Conservation (phyloP, 2,113 vertebrate genomes). For the Mandrillus leucophaeus region DNA sequence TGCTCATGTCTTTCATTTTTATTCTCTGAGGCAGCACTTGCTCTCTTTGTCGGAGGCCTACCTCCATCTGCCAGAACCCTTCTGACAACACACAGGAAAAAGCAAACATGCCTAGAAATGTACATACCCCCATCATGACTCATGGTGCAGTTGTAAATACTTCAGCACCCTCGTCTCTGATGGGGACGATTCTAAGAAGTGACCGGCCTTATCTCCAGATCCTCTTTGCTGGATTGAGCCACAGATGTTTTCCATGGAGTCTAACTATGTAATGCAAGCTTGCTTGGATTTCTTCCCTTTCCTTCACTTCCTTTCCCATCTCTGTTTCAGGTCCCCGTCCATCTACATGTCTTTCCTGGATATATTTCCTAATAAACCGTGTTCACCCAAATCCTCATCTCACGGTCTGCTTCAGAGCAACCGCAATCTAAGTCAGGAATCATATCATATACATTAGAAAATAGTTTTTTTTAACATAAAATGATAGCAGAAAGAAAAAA, state of each 20-base stretch:
- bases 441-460: background rate
- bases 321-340: background rate
- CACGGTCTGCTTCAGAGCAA: background rate
- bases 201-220: rapidly evolving
- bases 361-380: background rate
- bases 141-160: background rate
- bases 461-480: background rate
- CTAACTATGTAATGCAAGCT: background rate
- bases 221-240: background rate
- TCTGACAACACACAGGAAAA: background rate
- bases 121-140: background rate
- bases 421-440: background rate
- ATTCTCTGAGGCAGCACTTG: background rate
- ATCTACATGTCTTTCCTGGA: background rate
- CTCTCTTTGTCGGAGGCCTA: background rate
- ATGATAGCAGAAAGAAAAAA: background rate
- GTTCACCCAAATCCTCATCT: background rate
- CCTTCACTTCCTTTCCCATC: background rate
- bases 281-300: background rate
- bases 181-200: background rate
- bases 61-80: background rate
- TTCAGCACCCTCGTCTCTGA: background rate
- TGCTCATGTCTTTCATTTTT: background rate
- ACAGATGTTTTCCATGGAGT: no score
- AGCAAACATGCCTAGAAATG: background rate